Base-by-base conservation (phyloP, 1,140 invertebrate species). In the Ephestia elutella region DNA sequence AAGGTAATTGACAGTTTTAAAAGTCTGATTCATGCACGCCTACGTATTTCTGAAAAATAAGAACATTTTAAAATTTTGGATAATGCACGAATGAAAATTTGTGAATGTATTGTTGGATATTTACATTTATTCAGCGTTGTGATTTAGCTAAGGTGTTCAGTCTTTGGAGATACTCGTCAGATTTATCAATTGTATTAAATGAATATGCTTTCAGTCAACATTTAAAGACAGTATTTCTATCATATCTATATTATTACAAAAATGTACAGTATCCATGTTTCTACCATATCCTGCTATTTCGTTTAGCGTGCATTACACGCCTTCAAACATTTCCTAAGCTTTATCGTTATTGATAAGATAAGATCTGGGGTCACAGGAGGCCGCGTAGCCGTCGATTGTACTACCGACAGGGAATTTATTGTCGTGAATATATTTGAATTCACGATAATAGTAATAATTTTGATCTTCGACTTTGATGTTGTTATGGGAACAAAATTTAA, bases 301-400 rank as follows among this genome's bases (percentile, higher is more conserved):
- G n/a, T 44, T 44, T 44, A 44, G 38, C 38, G 38, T 44, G 38
- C 38, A 44, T 17, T 44, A 44, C 38, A 44, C 38, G 38, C 38
- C 38, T 44, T 17, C 15, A n/a, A 53, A 53, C 17, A 53, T 53
- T 25, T 53, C 50, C 50, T 53, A 53, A 28, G 56, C 55, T 51
- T 63, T 69, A 69, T 63, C 61, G 55, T 48, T 30, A 38, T 18
- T 61, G 67, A 69, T 69, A 69, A 69, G 67, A 69, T 69, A 69
- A 61, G 19, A 69, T 59, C 67, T 38, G 20, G 49, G 66, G 66
- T 62, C 62, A 64, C 28, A 30, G 15, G 21, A 56, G 54, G 60
- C 30, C 56, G 21, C 56, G 21, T 21, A 53, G 19, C 19, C 19
- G 50, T 53, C 50, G 50, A 53, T 53, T 53, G 50, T 53, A 53